Base-by-base conservation (phyloP, 2,888 invertebrate genomes). In the Andrena camellia region DNA sequence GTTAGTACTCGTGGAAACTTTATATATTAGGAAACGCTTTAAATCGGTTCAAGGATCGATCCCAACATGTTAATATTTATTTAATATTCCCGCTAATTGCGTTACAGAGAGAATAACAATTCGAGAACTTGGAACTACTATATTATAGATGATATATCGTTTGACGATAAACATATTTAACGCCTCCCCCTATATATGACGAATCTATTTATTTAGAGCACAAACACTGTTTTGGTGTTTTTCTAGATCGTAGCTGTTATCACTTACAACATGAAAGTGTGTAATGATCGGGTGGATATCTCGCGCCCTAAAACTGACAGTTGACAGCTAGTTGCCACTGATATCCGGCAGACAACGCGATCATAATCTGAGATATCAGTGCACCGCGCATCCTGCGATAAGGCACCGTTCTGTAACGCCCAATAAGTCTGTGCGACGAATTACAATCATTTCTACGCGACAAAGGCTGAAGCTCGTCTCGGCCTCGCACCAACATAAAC, bases 311-410 rank as follows among this genome's bases (percentile, higher is more conserved):
- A 6, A 63, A 64, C 31, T 84, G 83, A 76, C 79, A 84, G 83
- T 79, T 79, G 83, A 84, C 83, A 84, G 64, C 20, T 76, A 50
- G n/a, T 42, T 31, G 29, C 26, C 31, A 59, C 57, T 35, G 60
- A 57, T 54, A 54, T 66, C n/a, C 52, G 17, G 29, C 33, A 35
- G 60, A 76, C 57, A 54, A 20, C 26, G 57, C 17, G 50, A 66
- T 79, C 69, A 70, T 82, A 71, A 68, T 72, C 67, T n/a, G 60
- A 23, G 50, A 73, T 76, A 69, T 62, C 33, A 50, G 59, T 50
- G 42, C 20, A 31, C 57, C 26, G 23, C 31, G 78, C 23, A 26
- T 59, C 23, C 17, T n/a, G n/a, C 42, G 54, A 75, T 72, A 82
- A 75, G 33, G 35, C 59, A 78, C 59, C 63, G 64, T 78, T 75